Conservation (phyloP, 53 echinoderm and acorn worm genomes). For the Stichopus horrens region DNA sequence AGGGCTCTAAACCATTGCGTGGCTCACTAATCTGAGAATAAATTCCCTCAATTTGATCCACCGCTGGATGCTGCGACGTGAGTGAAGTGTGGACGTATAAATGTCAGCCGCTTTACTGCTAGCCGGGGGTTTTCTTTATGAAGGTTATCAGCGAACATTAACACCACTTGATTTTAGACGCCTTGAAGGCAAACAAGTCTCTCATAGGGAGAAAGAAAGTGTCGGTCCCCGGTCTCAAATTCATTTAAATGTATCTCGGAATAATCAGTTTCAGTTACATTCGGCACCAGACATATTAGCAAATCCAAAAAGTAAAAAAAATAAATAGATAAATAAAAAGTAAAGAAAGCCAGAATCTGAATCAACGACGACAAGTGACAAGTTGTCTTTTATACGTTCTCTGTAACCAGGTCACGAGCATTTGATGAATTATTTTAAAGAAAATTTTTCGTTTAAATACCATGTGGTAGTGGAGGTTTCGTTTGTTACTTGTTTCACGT, state of each 20-base stretch:
- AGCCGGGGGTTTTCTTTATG: conserved; percentile 5
- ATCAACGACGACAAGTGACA: not conserved
- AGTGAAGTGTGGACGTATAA: conserved; percentile 9
- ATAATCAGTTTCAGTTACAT: conserved; percentile 36
- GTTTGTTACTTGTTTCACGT: no score
- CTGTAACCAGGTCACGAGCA: not conserved
- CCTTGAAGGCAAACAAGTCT: conserved; percentile 6
- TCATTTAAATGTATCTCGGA: conserved; percentile 29
- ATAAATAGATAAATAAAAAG: not conserved
- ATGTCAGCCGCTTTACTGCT: conserved; percentile 12
- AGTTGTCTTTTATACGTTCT: not conserved
- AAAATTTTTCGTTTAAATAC: no score
- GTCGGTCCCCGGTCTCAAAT: not conserved
- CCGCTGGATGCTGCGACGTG: conserved; percentile 28
- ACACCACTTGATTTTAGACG: conserved; percentile 27
- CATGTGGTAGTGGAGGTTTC: no score
- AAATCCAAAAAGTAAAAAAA: not conserved
- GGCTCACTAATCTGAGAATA: conserved; percentile 32
- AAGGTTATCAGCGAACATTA: conserved; percentile 37
- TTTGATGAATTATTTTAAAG: no score
- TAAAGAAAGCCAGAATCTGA: not conserved
- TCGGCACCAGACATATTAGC: not conserved
- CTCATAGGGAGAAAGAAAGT: not conserved
- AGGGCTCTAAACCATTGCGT: conserved; percentile 12
- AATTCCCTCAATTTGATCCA: conserved; percentile 43